Evolutionary conservation across 2,888 invertebrate genomes (phyloP).

Genomic region (Drosophila tripunctata): DNA sequence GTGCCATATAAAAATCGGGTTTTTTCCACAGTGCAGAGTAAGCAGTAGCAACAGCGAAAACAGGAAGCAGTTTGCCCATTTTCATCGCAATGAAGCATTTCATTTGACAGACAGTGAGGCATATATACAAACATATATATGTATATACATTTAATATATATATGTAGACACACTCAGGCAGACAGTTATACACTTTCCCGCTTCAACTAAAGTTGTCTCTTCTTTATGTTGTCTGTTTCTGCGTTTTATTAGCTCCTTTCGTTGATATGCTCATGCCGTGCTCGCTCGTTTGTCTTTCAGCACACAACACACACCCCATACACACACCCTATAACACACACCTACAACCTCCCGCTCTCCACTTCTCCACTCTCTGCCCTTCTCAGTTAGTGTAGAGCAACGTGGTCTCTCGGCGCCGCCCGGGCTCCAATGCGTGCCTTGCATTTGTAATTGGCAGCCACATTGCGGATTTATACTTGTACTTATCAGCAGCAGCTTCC

Average conservation of each 20-base stretch:
- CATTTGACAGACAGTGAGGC: constrained; percentile 57
- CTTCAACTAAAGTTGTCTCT: not conserved
- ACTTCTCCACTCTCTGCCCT: not conserved
- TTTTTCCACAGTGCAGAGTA: constrained; percentile 14
- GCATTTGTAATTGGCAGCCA: constrained; percentile 64
- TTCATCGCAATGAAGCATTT: constrained; percentile 73
- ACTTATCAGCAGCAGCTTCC: constrained; percentile 57
- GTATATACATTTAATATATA: too few relatives aligned
- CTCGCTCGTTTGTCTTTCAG: constrained; percentile 75
- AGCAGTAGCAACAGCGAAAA: constrained; percentile 39
- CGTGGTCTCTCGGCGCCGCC: constrained; percentile 63
- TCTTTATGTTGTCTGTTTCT: constrained; percentile 44
- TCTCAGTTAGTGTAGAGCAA: constrained; percentile 9
- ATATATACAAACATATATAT: constrained; percentile 10
- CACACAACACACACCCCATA: constrained; percentile 22
- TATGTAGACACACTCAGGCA: constrained; percentile 14
- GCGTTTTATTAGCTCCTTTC: constrained; percentile 78
- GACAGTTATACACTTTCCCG: not conserved
- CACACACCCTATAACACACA: constrained; percentile 22
- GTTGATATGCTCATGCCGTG: constrained; percentile 77
- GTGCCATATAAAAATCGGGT: not conserved
- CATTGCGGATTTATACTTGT: constrained; percentile 53
- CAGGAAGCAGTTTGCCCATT: constrained; percentile 79
- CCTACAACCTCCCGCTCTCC: constrained; percentile 10
- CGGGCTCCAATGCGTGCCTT: constrained; percentile 64